phyloP scores from a whole-genome alignment of 2,797 vertebrate genomes.

The Poecilia velifera region DNA sequence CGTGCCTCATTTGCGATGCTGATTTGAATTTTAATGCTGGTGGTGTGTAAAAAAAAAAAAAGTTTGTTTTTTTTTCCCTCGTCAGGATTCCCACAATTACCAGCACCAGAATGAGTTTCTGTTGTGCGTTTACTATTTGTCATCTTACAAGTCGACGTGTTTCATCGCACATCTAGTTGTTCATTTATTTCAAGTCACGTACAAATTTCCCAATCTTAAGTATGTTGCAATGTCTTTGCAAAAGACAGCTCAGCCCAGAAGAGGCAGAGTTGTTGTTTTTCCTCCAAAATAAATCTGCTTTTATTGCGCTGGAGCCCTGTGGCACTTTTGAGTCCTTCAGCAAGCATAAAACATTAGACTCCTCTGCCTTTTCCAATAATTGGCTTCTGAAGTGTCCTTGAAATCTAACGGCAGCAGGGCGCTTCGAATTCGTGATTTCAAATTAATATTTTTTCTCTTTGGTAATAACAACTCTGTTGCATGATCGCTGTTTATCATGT shows the following conservation, averaged over 20 bases:
- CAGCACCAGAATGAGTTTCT: conserved; percentile 37
- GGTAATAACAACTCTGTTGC: conserved; percentile 37
- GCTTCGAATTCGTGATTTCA: conserved; percentile 18
- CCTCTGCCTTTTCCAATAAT: conserved; percentile 5
- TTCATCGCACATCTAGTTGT: not conserved
- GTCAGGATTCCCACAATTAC: conserved; percentile 46
- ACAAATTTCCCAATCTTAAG: not conserved
- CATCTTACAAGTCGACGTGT: conserved; percentile 1
- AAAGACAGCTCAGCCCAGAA: not conserved
- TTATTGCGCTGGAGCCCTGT: not conserved
- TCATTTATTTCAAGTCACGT: not conserved
- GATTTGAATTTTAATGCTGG: conserved; percentile 68
- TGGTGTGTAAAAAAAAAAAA: not conserved
- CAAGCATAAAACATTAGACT: conserved; percentile 14
- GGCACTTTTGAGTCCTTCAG: conserved; percentile 1
- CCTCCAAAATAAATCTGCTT: conserved; percentile 4
- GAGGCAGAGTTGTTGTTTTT: conserved; percentile 1
- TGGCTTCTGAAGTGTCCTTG: conserved; percentile 1
- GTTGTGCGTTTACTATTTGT: conserved; percentile 35
- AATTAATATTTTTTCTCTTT: conserved; percentile 41
- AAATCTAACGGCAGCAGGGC: conserved; percentile 21
- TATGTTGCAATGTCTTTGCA: conserved; percentile 1
- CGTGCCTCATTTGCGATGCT: conserved; percentile 56
- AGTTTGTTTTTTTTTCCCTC: too few relatives aligned
- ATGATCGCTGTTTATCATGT: conserved; percentile 59